Base-by-base conservation (phyloP, 2,888 invertebrate species). In the Furcula furcula region DNA sequence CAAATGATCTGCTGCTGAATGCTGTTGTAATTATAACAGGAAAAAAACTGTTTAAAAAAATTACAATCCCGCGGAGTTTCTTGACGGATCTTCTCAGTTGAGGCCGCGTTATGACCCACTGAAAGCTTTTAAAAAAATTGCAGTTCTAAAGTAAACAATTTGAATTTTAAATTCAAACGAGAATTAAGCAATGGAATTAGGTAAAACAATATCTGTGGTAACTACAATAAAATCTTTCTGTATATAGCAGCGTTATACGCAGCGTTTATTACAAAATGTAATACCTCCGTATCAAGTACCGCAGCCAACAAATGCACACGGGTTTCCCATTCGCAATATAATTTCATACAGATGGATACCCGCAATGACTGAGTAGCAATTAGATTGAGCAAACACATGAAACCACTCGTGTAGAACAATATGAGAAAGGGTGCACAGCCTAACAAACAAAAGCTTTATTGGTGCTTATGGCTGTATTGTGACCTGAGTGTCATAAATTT, bases 321-420 rank as follows among this genome's bases (percentile, higher is more conserved):
- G 48, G 37, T 51, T 53, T 58, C 46, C 56, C 55, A 58, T 57
- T 55, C 69, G 66, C 75, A 74, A 73, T 75, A 81, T 77, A 69
- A 81, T 82, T 81, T 73, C 68, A 66, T 76, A 67, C 76, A 72
- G 65, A 73, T 76, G 84, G 77, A 76, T 83, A 70, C 75, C 60
- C 68, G 56, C 61, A 57, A 64, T 73, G 79, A 75, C 76, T 80
- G 81, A 81, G 76, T 83, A 79, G 83, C 86, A 85, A 87, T 86
- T 86, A 86, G 81, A 85, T 82, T 79, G 79, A 74, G 74, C 85
- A 86, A 86, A 86, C 82, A 82, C 64, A 75, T 64, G 69, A 66
- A 73, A 67, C 76, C 83, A 76, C 76, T 81, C 82, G 67, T 54
- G 62, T 63, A 76, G 73, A 82, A 87, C 83, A 83, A 84, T 84